These are phyloP conservation scores for Pollenia labialis DNA, from an alignment of 2,888 invertebrate species.

Conservation along the genomic window DNA sequence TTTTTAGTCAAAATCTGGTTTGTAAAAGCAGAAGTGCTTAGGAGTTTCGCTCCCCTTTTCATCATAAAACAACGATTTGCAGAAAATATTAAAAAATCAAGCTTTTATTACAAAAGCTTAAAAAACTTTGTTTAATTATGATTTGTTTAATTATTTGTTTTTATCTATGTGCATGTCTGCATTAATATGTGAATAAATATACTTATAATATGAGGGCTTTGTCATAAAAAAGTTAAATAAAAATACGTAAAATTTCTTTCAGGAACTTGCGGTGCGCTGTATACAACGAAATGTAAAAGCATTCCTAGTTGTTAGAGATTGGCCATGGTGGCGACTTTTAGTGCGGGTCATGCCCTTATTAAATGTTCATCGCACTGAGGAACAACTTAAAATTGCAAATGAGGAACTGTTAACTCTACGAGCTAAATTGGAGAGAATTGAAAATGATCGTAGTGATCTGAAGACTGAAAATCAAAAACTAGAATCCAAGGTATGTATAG, in stretches of 20 bases:
- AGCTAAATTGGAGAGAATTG: conserved; percentile 93
- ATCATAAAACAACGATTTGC: too few relatives aligned
- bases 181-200: too few relatives aligned
- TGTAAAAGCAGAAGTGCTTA: too few relatives aligned
- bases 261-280: conserved; percentile 95
- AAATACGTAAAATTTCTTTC: background rate
- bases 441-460: conserved; percentile 92
- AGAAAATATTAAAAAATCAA: too few relatives aligned
- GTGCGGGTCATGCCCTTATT: conserved; percentile 95
- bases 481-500: conserved; percentile 92
- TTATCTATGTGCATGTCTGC: too few relatives aligned
- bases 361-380: conserved; percentile 97
- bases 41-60: too few relatives aligned
- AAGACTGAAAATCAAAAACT: conserved; percentile 95
- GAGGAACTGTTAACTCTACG: conserved; percentile 94
- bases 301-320: conserved; percentile 95
- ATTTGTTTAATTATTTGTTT: too few relatives aligned
- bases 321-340: conserved; percentile 99
- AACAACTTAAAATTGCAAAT: conserved; percentile 92
- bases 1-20: too few relatives aligned
- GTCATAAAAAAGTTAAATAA: conserved; percentile 3
- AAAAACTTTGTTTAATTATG: too few relatives aligned
- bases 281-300: conserved; percentile 97
- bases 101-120: too few relatives aligned
- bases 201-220: background rate